Evolutionary conservation across 2,888 invertebrate species (phyloP).

Genomic region (Xestia c-nigrum): DNA sequence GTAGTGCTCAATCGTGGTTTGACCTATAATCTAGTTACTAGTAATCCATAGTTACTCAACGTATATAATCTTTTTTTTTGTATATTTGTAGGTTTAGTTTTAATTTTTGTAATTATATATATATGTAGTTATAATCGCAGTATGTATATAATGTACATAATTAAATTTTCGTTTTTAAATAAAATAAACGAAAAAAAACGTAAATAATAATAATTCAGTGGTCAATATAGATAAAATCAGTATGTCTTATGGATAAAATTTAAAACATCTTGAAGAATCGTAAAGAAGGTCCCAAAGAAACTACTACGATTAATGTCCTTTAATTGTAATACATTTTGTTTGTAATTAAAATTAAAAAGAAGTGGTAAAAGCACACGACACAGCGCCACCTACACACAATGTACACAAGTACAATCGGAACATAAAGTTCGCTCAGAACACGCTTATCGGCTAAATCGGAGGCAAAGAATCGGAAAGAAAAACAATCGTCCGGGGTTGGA

Average conservation of each 20-base stretch:
- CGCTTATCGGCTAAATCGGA: slow-evolving; percentile 84
- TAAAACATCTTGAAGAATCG: slow-evolving; percentile 5
- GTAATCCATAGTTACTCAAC: not conserved
- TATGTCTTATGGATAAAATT: slow-evolving; percentile 4
- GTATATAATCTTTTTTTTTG: too few relatives aligned
- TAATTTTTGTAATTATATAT: too few relatives aligned
- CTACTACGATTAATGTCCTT: slow-evolving; percentile 60
- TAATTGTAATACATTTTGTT: slow-evolving; percentile 70
- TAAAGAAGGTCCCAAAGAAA: slow-evolving; percentile 44
- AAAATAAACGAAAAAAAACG: not conserved
- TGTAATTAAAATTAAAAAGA: slow-evolving; percentile 78
- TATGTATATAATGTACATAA: too few relatives aligned
- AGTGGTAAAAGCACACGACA: slow-evolving; percentile 73
- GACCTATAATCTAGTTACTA: not conserved
- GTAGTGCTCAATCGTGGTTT: not conserved
- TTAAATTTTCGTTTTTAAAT: too few relatives aligned
- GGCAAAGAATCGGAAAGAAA: slow-evolving; percentile 81
- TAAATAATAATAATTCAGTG: not conserved
- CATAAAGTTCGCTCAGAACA: slow-evolving; percentile 86
- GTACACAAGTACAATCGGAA: slow-evolving; percentile 80
- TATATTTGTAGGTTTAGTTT: too few relatives aligned
- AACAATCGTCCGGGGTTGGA: slow-evolving; percentile 82
- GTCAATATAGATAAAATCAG: not conserved
- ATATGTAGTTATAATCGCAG: too few relatives aligned
- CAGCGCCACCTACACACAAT: slow-evolving; percentile 81